Evolutionary conservation across 2,797 vertebrate species (phyloP), one percentile per base, ranked within the genome.

Genomic region (Channa striata): DNA sequence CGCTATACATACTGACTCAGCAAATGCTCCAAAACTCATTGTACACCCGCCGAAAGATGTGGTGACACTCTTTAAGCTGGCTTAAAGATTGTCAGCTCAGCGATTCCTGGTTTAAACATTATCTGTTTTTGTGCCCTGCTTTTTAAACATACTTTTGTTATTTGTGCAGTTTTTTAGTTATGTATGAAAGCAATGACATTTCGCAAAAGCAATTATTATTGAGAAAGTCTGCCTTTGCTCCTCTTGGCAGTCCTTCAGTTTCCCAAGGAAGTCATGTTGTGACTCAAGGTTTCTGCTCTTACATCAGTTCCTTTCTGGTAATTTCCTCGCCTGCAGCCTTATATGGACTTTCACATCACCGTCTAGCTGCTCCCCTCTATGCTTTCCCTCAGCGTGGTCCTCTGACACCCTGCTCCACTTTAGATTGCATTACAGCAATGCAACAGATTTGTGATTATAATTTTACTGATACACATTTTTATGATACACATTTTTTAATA

Each of bases 281-380:
- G 97, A 99, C 95, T 97, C 96, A 97, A 96, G 88, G 81, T 95
- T 97, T 97, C 96, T 96, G 86, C 81, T 50, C 79, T 89, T 87
- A 94, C 92, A 94, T 97, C 95, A 97, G 93, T 95, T 97, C 94
- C 95, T 95, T 93, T 95, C 87, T 88, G 93, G 93, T 93, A 85
- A 91, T 95, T 97, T 98, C 95, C 96, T 96, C 89, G 91, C 91
- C 91, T 85, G 85, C 84, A 91, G 86, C 96, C 96, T 96, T 97
- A 96, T 97, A 96, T 95, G 95, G 96, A 92, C 92, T 93, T 93
- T 91, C 87, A 90, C 87, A 89, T 91, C 86, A 91, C 64, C 13
- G 86, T 82, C 85, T 71, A 33, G 81, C 88, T 88, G 69, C 71
- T 76, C 72, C 81, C 76, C 76, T 81, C 84, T 79, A 87, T 80